Evolutionary conservation across 2,113 vertebrate genomes (phyloP), one percentile per base, ranked within the genome.

Genomic region (Charadrius vociferus): DNA sequence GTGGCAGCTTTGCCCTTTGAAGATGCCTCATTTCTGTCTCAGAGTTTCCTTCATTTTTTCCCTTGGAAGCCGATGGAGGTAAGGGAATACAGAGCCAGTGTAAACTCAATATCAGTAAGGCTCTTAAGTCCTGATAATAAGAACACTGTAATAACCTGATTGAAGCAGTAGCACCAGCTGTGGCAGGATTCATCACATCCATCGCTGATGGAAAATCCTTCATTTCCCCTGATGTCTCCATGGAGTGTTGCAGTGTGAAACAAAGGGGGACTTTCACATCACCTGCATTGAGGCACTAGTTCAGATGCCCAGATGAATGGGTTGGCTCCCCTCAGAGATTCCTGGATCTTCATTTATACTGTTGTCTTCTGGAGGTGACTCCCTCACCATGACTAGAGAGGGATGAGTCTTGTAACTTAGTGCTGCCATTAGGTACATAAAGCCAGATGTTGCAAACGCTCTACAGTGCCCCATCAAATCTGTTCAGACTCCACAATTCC

Each of bases 1-100:
- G 73, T 65, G 70, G 53, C 81, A 95, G 84, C 65, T 89, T 72
- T 55, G 18, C 23, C 47, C 26, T 93, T 92, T 94, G 83, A 97
- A 95, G 66, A 70, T 39, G 34, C 16, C 53, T 94, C 16, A 80
- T 93, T 96, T 95, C 81, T 90, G 36, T 36, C 78, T 93, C 41
- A 66, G 53, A 80, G 36, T 68, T 95, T 81, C 39, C 84, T 85
- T 77, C 24, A 17, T 49, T 81, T 95, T 86, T 95, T 56, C 37
- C 14, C 66, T 91, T 88, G 49, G 52, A 91, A 95, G 37, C 61
- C 58, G 71, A 24, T 26, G 41, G 71, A 95, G 58, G 73, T 87
- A 73, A 89, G 62, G 71, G 68, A 95, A 92, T 84, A 89, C 53
- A 89, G 45, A 87, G 16, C 24, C 32, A 87, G 62, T 5, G 2